Evolutionary conservation across 1,140 invertebrate genomes (phyloP).

Genomic region (Trachymyrmex cornetzi): DNA sequence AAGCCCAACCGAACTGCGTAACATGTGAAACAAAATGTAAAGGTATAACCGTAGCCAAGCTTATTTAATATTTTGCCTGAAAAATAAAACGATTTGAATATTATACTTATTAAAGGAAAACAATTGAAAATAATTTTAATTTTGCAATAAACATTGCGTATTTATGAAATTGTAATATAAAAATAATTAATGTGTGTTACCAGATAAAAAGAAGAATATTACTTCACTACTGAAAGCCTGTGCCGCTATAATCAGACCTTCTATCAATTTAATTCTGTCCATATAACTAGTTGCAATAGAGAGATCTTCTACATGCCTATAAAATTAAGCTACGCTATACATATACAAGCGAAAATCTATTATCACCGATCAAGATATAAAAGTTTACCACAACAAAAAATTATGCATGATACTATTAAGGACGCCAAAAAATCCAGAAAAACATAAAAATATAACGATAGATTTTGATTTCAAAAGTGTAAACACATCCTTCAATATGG

Average conservation of each 20-base stretch:
- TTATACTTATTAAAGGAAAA: too few relatives aligned
- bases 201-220: conserved; percentile 89
- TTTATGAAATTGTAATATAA: not conserved
- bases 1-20: conserved; percentile 90
- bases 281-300: conserved; percentile 88
- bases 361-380: not conserved
- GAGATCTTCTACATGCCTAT: conserved; percentile 91
- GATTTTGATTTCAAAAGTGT: conserved; percentile 88
- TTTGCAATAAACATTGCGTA: not conserved
- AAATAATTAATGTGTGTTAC: conserved; percentile 59
- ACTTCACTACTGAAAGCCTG: conserved; percentile 92
- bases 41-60: conserved; percentile 89
- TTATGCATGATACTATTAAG: conserved; percentile 93
- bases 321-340: not conserved
- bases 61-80: too few relatives aligned
- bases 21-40: conserved; percentile 91
- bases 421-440: conserved; percentile 90
- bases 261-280: conserved; percentile 91
- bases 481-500: conserved; percentile 89
- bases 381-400: conserved; percentile 91
- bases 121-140: too few relatives aligned
- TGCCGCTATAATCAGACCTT: conserved; percentile 91
- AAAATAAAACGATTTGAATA: too few relatives aligned
- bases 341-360: not conserved
- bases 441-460: conserved; percentile 90